Conservation (phyloP, 2,888 invertebrate species). For the Sinopyrophorus schimmeli region DNA sequence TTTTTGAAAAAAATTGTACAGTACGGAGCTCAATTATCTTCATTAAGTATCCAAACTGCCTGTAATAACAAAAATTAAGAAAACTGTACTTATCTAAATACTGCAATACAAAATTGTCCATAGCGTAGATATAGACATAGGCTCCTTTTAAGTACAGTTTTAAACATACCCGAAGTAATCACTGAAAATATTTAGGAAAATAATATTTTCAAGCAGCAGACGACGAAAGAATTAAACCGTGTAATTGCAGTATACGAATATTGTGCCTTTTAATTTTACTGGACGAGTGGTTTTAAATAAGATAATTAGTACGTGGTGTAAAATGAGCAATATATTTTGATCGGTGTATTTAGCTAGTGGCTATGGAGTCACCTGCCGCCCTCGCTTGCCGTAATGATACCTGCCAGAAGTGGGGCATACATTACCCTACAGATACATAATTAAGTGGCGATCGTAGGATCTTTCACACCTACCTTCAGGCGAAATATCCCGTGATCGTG, state of each 20-base stretch:
- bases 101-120: too few relatives aligned
- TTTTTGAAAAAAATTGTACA: too few relatives aligned
- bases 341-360: slow-evolving; percentile 34
- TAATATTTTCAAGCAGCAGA: too few relatives aligned
- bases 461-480: slow-evolving; percentile 40
- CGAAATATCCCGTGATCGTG: slow-evolving; percentile 39
- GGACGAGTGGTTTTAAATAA: slow-evolving; percentile 25
- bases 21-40: too few relatives aligned
- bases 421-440: slow-evolving; percentile 47
- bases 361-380: slow-evolving; percentile 42
- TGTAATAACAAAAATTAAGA: too few relatives aligned
- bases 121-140: too few relatives aligned
- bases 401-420: slow-evolving; percentile 46
- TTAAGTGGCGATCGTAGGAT: slow-evolving; percentile 45
- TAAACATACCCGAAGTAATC: too few relatives aligned
- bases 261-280: slow-evolving; percentile 23
- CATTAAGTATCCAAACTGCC: too few relatives aligned
- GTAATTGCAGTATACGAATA: slow-evolving; percentile 17
- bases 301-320: slow-evolving; percentile 39
- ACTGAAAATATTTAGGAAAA: too few relatives aligned
- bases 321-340: slow-evolving; percentile 38
- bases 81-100: too few relatives aligned
- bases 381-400: slow-evolving; percentile 40
- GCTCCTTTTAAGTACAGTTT: too few relatives aligned
- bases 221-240: slow-evolving; percentile 9